Conservation (phyloP, 2,888 invertebrate species). For the Drosophila longiperda region DNA sequence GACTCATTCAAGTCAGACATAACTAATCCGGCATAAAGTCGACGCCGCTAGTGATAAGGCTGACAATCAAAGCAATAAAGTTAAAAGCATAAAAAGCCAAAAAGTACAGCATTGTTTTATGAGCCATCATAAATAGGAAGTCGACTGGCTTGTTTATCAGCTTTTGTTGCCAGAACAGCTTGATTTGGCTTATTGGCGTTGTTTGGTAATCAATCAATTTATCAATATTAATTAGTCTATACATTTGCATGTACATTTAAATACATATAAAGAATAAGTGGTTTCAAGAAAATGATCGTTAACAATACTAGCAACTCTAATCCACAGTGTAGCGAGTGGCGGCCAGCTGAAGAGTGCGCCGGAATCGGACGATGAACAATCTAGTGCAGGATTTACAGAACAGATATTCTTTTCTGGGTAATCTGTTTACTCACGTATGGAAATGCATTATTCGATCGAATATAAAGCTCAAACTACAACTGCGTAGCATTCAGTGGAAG, state of each 20-base stretch:
- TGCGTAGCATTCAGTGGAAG: constrained; percentile 89
- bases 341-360: constrained; percentile 43
- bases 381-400: constrained; percentile 82
- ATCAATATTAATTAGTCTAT: constrained; percentile 13
- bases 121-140: constrained; percentile 25
- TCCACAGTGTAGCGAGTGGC: constrained; percentile 34
- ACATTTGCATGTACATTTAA: constrained; percentile 20
- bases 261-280: constrained; percentile 1
- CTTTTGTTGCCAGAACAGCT: not conserved
- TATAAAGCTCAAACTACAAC: constrained; percentile 73
- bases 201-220: constrained; percentile 42
- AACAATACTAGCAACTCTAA: not conserved
- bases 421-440: constrained; percentile 81
- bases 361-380: constrained; percentile 53
- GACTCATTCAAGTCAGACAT: constrained; percentile 8
- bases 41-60: constrained; percentile 36
- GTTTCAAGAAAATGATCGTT: not conserved
- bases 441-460: constrained; percentile 82
- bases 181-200: not conserved
- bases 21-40: constrained; percentile 38
- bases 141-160: constrained; percentile 28
- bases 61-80: constrained; percentile 32
- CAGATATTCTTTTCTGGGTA: constrained; percentile 82
- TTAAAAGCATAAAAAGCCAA: constrained; percentile 23
- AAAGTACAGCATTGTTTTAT: constrained; percentile 7